Base-by-base conservation (phyloP, 2,888 invertebrate genomes). In the Ligdia adustata region DNA sequence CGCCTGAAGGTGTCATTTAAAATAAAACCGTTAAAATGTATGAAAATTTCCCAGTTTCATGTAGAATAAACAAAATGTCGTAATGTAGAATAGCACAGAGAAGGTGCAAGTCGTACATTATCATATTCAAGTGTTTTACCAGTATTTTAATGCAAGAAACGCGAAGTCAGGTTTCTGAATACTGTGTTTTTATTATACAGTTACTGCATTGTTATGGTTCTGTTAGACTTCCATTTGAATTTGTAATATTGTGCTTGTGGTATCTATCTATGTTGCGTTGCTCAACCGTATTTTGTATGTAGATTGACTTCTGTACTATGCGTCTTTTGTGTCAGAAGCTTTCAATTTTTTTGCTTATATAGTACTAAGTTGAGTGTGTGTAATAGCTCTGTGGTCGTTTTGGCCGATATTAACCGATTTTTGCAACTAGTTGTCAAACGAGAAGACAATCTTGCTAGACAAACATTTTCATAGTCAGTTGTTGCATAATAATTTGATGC, bases 111-210 rank as follows among this genome's bases (percentile, higher is more conserved):
- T 44, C 13, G 18, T 40, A 43, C 40, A 53, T 49, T 46, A 43
- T 39, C 49, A 49, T 54, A 43, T 46, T 50, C 32, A 44, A 50
- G 32, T 41, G 38, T 38, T 37, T 39, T 40, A 24, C n/a, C 31
- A 49, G 27, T 52, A 29, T 38, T 44, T 41, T 40, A 18, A 27
- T 24, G 35, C 33, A 42, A 39, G 39, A 37, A 42, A 39, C 33
- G 29, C 34, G 7, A 43, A 39, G 38, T 42, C 48, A 48, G 41
- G 32, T 43, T n/a, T 31, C 32, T 41, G 41, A 52, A 52, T 45
- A 44, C 32, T 5, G 7, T 14, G 33, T 12, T 27, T 16, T 24
- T 29, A 35, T 29, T 35, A 26, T 35, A 34, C 13, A 1, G 18
- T 27, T 38, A 31, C 42, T 15, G 14, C 22, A 38, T 38, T 34